Conservation (phyloP, 92 coral and sea anemone genomes). For the Paragorgia papillata region DNA sequence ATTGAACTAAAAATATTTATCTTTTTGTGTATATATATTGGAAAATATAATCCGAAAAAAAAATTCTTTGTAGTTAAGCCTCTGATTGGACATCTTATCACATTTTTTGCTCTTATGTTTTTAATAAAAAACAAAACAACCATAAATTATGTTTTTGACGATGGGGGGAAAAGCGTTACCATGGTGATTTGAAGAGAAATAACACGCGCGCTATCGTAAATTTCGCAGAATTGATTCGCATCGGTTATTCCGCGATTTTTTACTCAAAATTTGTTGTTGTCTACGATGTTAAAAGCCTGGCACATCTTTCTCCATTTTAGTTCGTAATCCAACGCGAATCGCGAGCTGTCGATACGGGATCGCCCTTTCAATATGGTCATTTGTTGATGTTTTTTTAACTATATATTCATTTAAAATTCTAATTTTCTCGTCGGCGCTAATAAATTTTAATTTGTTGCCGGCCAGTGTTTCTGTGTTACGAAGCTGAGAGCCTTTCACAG, state of each 20-base stretch:
- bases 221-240: slow-evolving; percentile 1
- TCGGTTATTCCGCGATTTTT: background rate
- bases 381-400: background rate
- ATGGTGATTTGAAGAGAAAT: slow-evolving; percentile 12
- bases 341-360: no score
- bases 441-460: slow-evolving; percentile 40
- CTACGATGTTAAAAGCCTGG: no score
- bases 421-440: slow-evolving; percentile 31
- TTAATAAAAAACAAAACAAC: background rate
- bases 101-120: background rate
- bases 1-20: no score
- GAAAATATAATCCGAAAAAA: no score
- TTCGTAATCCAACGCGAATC: no score
- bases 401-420: slow-evolving; percentile 27
- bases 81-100: no score
- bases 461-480: slow-evolving; percentile 31
- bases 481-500: slow-evolving; percentile 1
- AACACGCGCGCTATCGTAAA: background rate
- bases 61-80: no score
- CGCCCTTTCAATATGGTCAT: no score
- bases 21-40: no score
- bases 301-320: no score
- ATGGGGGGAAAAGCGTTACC: background rate
- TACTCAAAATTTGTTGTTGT: background rate
- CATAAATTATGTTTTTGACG: background rate